Evolutionary conservation across 1,140 invertebrate species (phyloP).

Genomic region (Tribolium castaneum): DNA sequence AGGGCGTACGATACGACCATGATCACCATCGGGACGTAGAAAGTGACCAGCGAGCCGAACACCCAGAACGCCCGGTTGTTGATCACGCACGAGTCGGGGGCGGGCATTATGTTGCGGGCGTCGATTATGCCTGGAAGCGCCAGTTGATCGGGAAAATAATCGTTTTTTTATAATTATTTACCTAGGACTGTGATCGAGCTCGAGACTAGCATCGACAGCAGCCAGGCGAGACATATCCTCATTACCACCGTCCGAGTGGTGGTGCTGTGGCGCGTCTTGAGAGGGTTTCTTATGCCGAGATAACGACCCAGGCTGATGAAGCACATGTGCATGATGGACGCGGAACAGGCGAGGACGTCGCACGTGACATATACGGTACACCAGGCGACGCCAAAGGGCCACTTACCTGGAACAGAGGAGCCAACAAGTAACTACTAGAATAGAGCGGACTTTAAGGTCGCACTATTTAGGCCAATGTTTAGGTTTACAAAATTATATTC

Average conservation of each 20-base stretch:
- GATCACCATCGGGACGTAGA: slow-evolving; percentile 93
- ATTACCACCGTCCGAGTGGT: slow-evolving; percentile 82
- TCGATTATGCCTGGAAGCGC: slow-evolving; percentile 74
- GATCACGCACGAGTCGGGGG: slow-evolving; percentile 80
- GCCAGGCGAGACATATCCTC: slow-evolving; percentile 88
- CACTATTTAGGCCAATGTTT: too few relatives aligned
- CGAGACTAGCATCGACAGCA: slow-evolving; percentile 86
- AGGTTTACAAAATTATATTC: too few relatives aligned
- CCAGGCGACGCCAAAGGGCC: slow-evolving; percentile 88
- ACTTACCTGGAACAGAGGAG: slow-evolving; percentile 78
- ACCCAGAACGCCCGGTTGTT: slow-evolving; percentile 89
- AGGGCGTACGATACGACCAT: slow-evolving; percentile 91
- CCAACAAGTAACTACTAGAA: not conserved
- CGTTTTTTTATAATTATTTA: slow-evolving; percentile 47
- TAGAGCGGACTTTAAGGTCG: not conserved
- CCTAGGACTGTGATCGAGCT: slow-evolving; percentile 90
- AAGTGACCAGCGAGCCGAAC: slow-evolving; percentile 88
- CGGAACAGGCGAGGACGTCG: slow-evolving; percentile 94
- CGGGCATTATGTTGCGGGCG: slow-evolving; percentile 80
- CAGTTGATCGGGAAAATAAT: slow-evolving; percentile 39
- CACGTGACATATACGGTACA: slow-evolving; percentile 95
- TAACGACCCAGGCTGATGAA: slow-evolving; percentile 95
- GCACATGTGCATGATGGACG: slow-evolving; percentile 97
- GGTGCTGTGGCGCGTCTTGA: slow-evolving; percentile 81
- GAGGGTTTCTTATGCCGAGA: slow-evolving; percentile 89